Conservation (phyloP, 2,113 vertebrate genomes). For the Lophura nycthemera region DNA sequence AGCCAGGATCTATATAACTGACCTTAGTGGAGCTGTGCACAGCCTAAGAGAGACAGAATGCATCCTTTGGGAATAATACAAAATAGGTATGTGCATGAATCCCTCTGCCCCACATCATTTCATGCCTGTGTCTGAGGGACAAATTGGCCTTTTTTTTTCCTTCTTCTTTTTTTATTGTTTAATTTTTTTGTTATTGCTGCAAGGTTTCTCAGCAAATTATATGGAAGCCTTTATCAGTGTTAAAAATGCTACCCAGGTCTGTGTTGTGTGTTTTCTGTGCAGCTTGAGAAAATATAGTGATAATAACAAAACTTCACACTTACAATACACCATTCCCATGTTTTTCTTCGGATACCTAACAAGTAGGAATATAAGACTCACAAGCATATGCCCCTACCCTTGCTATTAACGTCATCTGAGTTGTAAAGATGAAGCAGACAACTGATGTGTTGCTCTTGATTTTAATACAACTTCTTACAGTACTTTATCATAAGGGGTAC, state of each 20-base stretch:
- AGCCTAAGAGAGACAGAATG: background rate
- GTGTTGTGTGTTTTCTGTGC: background rate
- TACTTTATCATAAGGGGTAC: rapidly evolving
- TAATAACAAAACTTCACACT: background rate
- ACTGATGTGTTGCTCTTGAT: background rate
- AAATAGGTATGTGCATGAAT: constrained; percentile 15
- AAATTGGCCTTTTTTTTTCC: background rate
- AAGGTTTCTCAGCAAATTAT: background rate
- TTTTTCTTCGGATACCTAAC: background rate
- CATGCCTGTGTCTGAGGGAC: background rate
- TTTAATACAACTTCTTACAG: background rate
- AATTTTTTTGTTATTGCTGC: background rate
- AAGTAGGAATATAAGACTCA: background rate
- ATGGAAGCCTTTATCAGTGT: background rate
- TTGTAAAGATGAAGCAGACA: background rate
- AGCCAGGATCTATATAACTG: background rate
- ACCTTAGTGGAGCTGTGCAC: background rate
- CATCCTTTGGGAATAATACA: constrained; percentile 13
- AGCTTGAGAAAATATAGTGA: background rate
- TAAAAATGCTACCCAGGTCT: background rate
- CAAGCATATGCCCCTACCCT: background rate
- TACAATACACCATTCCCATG: background rate
- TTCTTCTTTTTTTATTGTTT: no score
- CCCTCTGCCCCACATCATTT: background rate
- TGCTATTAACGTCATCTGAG: background rate